Evolutionary conservation across 2,888 invertebrate genomes (phyloP), one percentile per base, ranked within the genome.

Genomic region (Conus canariensis): DNA sequence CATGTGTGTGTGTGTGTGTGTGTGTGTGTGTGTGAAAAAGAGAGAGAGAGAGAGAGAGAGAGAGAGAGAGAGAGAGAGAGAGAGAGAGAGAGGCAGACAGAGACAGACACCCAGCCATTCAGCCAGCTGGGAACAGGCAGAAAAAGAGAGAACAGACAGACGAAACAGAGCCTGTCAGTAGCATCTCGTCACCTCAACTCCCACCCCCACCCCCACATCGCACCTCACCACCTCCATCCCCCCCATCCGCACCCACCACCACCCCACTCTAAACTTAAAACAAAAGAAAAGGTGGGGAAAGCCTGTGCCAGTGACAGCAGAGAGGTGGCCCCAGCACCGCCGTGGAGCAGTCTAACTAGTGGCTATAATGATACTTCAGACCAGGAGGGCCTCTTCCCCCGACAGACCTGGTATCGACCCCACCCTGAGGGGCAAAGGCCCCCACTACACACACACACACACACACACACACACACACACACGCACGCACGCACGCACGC

Each of bases 21-120:
- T n/a, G n/a, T 45, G 45, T 8, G 14, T 45, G 80, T 45, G 45
- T 45, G 80, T 45, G 30, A 45, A 45, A 45, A 45, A 80, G 45
- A 80, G 80, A 2, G 45, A 30, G 16, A 45, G 25, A 80, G 45
- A 7, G 45, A 80, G 80, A 80, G 1, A 1, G 80, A 80, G 30
- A 80, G 80, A 80, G 30, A 80, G 80, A 80, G 8, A 30, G 30
- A 30, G 80, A 80, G 45, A 80, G 80, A 80, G 14, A 80, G 80
- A 80, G 14, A 80, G 80, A 80, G 30, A 80, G 45, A 80, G 25
- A 80, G 45, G 7, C 45, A 80, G 9, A 80, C 8, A 85, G 7
- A 56, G 56, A 82, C 82, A 45, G 56, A 30, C 82, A 82, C 3
- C 45, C 16, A 82, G 56, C 4, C 56, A 82, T 10, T 0, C 82